Evolutionary conservation across 1,140 invertebrate genomes (phyloP).

Genomic region (Hypothenemus hampei): DNA sequence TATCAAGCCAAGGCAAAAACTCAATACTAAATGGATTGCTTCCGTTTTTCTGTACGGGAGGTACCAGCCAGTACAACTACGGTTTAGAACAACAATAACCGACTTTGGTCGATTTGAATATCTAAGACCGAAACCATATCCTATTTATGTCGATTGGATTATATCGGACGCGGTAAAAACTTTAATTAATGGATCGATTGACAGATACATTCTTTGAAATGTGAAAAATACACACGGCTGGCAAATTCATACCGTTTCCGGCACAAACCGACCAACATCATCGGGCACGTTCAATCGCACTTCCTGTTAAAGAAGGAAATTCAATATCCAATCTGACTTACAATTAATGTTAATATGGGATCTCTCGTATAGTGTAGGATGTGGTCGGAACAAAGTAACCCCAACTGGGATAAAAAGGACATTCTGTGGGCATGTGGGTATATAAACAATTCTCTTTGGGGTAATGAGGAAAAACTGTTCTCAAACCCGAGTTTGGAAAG

Average conservation of each 20-base stretch:
- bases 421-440: too few relatives aligned
- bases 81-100: too few relatives aligned
- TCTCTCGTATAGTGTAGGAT: too few relatives aligned
- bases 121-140: background rate
- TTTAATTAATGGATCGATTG: too few relatives aligned
- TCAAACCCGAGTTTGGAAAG: too few relatives aligned
- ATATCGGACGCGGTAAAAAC: too few relatives aligned
- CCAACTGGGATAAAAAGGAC: too few relatives aligned
- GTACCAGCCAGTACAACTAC: too few relatives aligned
- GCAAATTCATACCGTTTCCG: conserved; percentile 11
- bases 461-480: too few relatives aligned
- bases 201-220: conserved; percentile 19
- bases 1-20: conserved; percentile 34
- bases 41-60: conserved; percentile 32
- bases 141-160: background rate
- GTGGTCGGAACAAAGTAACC: too few relatives aligned
- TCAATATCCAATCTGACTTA: conserved; percentile 16
- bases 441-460: too few relatives aligned
- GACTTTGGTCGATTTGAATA: background rate
- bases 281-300: conserved; percentile 17
- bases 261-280: conserved; percentile 13
- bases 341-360: conserved; percentile 5
- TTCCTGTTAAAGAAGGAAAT: conserved; percentile 14
- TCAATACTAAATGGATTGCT: conserved; percentile 42
- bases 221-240: conserved; percentile 16